Evolutionary conservation across 2,888 invertebrate genomes (phyloP).

Genomic region (Drosophila recens): DNA sequence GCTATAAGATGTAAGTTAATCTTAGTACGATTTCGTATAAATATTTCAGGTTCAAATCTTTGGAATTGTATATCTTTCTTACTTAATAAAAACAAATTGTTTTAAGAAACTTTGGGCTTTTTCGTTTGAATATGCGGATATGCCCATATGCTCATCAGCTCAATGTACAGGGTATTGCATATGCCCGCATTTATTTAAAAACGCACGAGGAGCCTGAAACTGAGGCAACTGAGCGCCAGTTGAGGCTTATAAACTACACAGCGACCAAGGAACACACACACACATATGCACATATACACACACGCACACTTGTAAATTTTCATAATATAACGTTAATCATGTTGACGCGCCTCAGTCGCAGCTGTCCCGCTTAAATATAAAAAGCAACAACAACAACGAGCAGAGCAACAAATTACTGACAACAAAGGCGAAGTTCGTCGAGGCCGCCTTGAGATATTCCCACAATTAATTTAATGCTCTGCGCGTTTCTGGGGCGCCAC

Average conservation of each 20-base stretch:
- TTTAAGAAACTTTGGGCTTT: too few species aligned
- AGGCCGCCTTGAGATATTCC: constrained; percentile 68
- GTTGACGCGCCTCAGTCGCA: constrained; percentile 63
- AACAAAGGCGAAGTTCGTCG: constrained; percentile 53
- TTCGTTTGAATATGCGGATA: neutral
- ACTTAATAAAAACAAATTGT: too few species aligned
- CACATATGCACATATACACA: constrained; percentile 1
- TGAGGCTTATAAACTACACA: constrained; percentile 53
- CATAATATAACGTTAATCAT: constrained; percentile 74
- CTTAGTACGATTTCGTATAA: too few species aligned
- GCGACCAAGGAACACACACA: constrained; percentile 15
- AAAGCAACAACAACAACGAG: constrained; percentile 32
- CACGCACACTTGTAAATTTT: constrained; percentile 29
- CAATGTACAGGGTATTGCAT: constrained; percentile 28
- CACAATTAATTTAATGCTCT: constrained; percentile 70
- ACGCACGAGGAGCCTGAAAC: constrained; percentile 10
- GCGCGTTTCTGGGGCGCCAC: constrained; percentile 54
- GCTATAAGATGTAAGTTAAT: too few species aligned
- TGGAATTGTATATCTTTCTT: too few species aligned
- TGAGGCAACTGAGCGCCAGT: constrained; percentile 27
- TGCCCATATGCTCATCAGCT: neutral
- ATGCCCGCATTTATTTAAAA: constrained; percentile 23
- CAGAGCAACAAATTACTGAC: constrained; percentile 43
- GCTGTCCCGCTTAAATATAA: constrained; percentile 50
- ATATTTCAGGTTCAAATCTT: too few species aligned